phyloP scores from a whole-genome alignment of 2,888 invertebrate species.

The Euspilapteryx auroguttella region DNA sequence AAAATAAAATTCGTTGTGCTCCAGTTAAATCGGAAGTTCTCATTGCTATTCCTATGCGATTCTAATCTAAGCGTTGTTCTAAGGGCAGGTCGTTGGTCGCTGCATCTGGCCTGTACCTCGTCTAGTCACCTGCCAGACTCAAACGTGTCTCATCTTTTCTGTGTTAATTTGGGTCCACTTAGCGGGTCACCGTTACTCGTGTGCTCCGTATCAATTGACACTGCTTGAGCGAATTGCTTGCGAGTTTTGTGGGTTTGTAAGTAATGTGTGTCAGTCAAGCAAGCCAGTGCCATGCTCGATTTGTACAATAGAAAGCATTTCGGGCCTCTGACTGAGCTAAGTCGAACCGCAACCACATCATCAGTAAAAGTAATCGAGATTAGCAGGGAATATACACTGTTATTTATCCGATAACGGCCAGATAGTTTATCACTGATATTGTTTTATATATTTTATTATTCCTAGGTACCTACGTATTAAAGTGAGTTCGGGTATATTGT shows the following conservation, averaged over 20 bases:
- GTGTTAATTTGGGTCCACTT: not conserved
- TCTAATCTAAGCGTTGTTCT: slow-evolving; percentile 27
- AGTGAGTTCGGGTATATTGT: too few species aligned
- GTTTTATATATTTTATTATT: too few species aligned
- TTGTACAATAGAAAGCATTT: not conserved
- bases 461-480: too few species aligned
- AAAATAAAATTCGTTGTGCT: slow-evolving; percentile 26
- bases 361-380: slow-evolving; percentile 22
- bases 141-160: too few species aligned
- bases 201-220: not conserved
- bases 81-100: slow-evolving; percentile 48
- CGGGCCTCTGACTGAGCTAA: slow-evolving; percentile 14
- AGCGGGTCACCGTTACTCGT: not conserved
- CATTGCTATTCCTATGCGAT: slow-evolving; percentile 22
- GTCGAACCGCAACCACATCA: slow-evolving; percentile 10
- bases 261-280: too few species aligned
- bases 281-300: not conserved
- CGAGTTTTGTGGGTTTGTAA: too few species aligned
- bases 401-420: too few species aligned
- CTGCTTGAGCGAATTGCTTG: not conserved
- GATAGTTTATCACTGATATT: too few species aligned
- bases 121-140: not conserved
- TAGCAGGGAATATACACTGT: slow-evolving; percentile 9
- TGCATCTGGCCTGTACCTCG: not conserved
- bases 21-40: slow-evolving; percentile 23